Base-by-base conservation (phyloP, 2,888 invertebrate genomes). In the Cephus pygmeus region DNA sequence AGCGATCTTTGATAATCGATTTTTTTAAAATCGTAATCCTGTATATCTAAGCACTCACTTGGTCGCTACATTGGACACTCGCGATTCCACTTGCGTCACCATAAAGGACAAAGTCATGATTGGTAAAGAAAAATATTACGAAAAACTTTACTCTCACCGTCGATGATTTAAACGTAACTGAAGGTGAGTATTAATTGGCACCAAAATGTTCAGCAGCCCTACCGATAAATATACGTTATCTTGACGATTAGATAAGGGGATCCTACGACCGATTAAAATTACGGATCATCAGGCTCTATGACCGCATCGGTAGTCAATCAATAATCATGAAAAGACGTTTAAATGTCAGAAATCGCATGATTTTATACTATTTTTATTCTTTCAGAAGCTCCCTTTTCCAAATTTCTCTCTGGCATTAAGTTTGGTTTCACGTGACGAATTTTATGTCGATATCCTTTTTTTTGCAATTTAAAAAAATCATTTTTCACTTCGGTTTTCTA, bases 1-100 rank as follows among this genome's bases (percentile, higher is more conserved):
- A 35, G 9, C 23, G 23, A 56, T 56, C 4, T 56, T 56, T 23
- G 40, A 23, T 0, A 56, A 56, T 56, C 9, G 23, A 56, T 56
- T 56, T 23, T 56, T 56, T 6, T 0, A 1, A 23, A 23, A 23
- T 23, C 23, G 6, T 56, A 56, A 56, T 56, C 40, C 40, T 56
- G 0, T 6, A 56, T 56, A 56, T 56, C 23, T 56, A 23, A 23
- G 2, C 71, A 71, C 71, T 71, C 71, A 71, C 71, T 71, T 33
- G 71, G 4, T 33, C 0, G 31, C 71, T n/a, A 33, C 12, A 15
- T 71, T 33, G 31, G 71, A 30, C 71, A 71, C 71, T 33, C 71
- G 30, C 71, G 33, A 71, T 33, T 71, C 71, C 71, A 71, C 71
- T 71, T 71, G 71, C 31, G 71, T 71, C 71, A 33, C 33, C 71